Conservation (phyloP, 1,140 invertebrate species). For the Drosophila punjabiensis region DNA sequence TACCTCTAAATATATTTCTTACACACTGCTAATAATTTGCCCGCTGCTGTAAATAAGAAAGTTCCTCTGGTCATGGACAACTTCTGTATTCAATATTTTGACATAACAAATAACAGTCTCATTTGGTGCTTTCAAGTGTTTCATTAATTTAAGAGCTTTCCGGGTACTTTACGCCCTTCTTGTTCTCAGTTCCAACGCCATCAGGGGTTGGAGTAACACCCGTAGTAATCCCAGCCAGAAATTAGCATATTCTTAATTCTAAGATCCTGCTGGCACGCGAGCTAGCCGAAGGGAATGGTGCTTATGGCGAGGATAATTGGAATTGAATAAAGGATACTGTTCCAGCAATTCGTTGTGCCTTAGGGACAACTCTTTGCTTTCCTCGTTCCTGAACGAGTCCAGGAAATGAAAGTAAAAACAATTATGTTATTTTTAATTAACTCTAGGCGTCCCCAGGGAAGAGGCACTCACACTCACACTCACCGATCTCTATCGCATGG, state of each 20-base stretch:
- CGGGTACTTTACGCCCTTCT: constrained; percentile 19
- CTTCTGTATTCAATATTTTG: constrained; percentile 59
- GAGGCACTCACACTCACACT: neutral
- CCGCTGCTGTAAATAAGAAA: neutral
- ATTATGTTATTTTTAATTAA: constrained; percentile 50
- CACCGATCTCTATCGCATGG: constrained; percentile 7
- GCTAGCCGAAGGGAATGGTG: neutral
- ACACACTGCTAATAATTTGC: neutral
- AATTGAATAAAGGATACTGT: constrained; percentile 46
- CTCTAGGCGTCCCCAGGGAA: constrained; percentile 13
- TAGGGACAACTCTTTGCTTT: neutral
- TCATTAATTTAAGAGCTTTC: constrained; percentile 71
- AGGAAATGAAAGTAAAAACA: constrained; percentile 55
- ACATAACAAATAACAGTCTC: constrained; percentile 52
- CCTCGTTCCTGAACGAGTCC: neutral
- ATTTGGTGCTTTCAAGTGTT: constrained; percentile 52
- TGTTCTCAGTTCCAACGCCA: neutral
- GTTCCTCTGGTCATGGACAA: neutral
- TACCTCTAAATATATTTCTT: too few species aligned
- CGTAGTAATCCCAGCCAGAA: constrained; percentile 56
- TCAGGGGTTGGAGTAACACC: constrained; percentile 42
- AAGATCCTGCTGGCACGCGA: constrained; percentile 64
- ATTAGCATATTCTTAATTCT: constrained; percentile 67
- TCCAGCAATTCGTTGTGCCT: constrained; percentile 5
- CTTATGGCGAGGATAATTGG: constrained; percentile 43